These are phyloP conservation scores for Manduca sexta DNA, from an alignment of 1,140 invertebrate genomes.

Conservation along the genomic window DNA sequence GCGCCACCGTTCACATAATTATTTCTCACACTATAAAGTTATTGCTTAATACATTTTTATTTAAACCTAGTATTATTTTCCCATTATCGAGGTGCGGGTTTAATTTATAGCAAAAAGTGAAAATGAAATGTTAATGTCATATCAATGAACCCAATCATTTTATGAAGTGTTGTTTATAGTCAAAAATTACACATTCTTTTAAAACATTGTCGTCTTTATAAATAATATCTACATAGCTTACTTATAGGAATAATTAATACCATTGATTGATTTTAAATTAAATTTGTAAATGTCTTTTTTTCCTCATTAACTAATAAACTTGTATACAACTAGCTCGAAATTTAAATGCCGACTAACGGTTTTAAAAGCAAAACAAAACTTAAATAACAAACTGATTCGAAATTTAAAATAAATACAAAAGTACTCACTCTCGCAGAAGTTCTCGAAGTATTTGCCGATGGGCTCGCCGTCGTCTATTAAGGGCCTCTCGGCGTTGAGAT, in stretches of 20 bases:
- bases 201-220: too few species aligned
- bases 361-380: neutral
- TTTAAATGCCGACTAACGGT: too few species aligned
- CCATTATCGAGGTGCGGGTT: slow-evolving; percentile 21
- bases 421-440: slow-evolving; percentile 84
- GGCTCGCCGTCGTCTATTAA: slow-evolving; percentile 92
- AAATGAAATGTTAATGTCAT: slow-evolving; percentile 13
- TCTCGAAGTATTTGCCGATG: slow-evolving; percentile 92
- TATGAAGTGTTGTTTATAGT: too few species aligned
- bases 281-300: too few species aligned
- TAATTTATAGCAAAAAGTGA: slow-evolving; percentile 11
- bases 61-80: slow-evolving; percentile 25
- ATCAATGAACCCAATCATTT: neutral
- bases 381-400: neutral
- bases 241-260: too few species aligned
- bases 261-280: too few species aligned
- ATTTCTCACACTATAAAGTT: slow-evolving; percentile 19
- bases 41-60: slow-evolving; percentile 23
- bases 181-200: too few species aligned
- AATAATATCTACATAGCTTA: too few species aligned
- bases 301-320: too few species aligned
- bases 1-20: slow-evolving; percentile 11
- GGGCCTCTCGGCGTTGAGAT: slow-evolving; percentile 89
- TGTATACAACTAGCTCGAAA: too few species aligned
- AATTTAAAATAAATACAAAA: neutral